Evolutionary conservation across 1,140 invertebrate genomes (phyloP), one percentile per base, ranked within the genome.

Genomic region (Temnothorax nylanderi): DNA sequence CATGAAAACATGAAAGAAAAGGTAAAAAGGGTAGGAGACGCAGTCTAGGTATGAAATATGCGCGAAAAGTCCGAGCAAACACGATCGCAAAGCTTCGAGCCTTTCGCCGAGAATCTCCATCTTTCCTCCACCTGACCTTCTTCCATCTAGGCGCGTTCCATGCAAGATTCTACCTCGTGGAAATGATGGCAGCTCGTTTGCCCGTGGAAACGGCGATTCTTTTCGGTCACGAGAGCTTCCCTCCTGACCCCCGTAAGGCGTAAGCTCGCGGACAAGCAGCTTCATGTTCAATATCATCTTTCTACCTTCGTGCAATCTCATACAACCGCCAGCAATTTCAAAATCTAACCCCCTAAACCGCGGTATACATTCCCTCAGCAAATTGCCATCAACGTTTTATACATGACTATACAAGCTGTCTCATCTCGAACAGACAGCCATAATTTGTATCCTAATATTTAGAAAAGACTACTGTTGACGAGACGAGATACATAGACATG

Each of bases 211-310:
- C 80, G 80, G 69, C 80, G 41, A 84, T 84, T 84, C 69, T 84
- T 84, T 84, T 84, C 80, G 80, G 80, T 75, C 80, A 84, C 69
- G 69, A 60, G 41, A 84, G 69, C 54, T 26, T 37, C 18, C 41
- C 51, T 34, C 5, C 80, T 60, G 69, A 75, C 69, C 80, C 7
- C 13, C 41, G 32, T 34, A 18, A 84, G 41, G 69, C 69, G 80
- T 84, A 84, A 84, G 69, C 80, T 84, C 69, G 80, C 80, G 80
- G 69, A 84, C 80, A 75, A 84, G 80, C 80, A 74, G 80, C 54
- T 54, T 74, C 80, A 49, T 54, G 67, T 84, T 32, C 69, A 74
- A 84, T 84, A 75, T 84, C 80, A 75, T 75, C 54, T 60, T 84
- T 75, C 69, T n/a, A 49, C 54, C 54, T 56, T 34, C 54, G 69